Evolutionary conservation across 2,888 invertebrate species (phyloP).

Genomic region (Drosophila lacicola): DNA sequence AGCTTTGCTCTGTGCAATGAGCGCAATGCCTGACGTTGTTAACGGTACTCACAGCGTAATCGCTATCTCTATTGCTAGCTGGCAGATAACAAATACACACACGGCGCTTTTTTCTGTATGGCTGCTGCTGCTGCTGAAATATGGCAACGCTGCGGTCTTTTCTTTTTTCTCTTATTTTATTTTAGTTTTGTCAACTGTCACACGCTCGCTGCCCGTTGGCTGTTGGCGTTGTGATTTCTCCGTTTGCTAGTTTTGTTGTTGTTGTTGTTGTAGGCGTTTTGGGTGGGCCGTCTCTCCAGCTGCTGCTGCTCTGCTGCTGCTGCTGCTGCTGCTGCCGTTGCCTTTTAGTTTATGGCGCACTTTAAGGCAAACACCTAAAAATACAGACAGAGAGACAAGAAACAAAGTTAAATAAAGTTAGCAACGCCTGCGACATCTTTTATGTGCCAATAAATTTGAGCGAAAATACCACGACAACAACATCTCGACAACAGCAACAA

Average conservation of each 20-base stretch:
- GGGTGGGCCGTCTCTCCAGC: conserved; percentile 67
- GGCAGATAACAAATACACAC: conserved; percentile 44
- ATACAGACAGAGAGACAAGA: conserved; percentile 31
- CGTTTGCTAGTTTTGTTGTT: conserved; percentile 20
- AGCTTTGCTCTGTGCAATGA: conserved; percentile 64
- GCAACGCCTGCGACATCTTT: conserved; percentile 79
- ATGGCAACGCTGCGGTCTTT: conserved; percentile 60
- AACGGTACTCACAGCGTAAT: conserved; percentile 63
- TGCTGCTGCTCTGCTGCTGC: conserved; percentile 37
- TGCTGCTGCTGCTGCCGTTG: conserved; percentile 38
- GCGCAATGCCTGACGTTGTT: conserved; percentile 47
- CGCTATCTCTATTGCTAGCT: conserved; percentile 56
- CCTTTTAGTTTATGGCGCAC: conserved; percentile 76
- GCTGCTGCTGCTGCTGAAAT: conserved; percentile 56
- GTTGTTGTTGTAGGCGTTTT: conserved; percentile 67
- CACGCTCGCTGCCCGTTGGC: conserved; percentile 34
- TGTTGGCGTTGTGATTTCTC: conserved; percentile 68
- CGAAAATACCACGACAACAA: conserved; percentile 54
- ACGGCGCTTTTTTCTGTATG: conserved; percentile 1
- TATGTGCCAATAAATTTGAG: conserved; percentile 76
- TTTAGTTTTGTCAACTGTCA: conserved; percentile 40
- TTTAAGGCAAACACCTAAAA: conserved; percentile 80
- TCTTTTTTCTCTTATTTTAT: conserved; percentile 19
- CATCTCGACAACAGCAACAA: conserved; percentile 23
- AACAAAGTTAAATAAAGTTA: conserved; percentile 73